These are phyloP conservation scores for Urocolius indicus DNA, from an alignment of 2,113 vertebrate species.

Conservation along the genomic window DNA sequence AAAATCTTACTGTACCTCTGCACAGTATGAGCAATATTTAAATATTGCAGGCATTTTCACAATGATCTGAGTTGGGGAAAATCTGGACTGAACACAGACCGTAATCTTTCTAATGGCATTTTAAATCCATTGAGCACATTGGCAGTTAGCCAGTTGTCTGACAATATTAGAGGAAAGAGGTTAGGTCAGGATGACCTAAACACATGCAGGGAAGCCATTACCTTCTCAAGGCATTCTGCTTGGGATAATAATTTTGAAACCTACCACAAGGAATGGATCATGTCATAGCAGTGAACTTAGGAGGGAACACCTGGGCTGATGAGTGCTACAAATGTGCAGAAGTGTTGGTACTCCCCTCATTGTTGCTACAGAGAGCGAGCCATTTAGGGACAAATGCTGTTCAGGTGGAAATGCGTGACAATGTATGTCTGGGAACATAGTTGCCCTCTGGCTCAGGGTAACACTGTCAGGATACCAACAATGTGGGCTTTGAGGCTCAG, in stretches of 20 bases:
- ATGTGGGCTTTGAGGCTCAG: neutral
- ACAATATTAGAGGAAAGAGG: neutral
- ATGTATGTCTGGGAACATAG: rapidly evolving
- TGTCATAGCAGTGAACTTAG: neutral
- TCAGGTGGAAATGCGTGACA: neutral
- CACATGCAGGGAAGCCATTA: neutral
- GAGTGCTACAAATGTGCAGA: neutral
- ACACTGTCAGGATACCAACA: neutral
- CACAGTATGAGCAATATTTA: neutral
- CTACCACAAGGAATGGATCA: neutral
- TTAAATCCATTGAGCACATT: neutral
- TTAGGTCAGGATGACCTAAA: conserved; percentile 49
- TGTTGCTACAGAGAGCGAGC: neutral
- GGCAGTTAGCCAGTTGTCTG: conserved; percentile 17
- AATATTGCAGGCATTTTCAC: conserved; percentile 25
- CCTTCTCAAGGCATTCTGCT: conserved; percentile 1
- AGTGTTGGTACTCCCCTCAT: neutral
- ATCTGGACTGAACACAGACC: neutral
- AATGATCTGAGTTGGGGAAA: neutral
- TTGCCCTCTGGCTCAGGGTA: neutral
- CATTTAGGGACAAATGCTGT: neutral
- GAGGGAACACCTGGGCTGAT: neutral
- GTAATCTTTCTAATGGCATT: conserved; percentile 10
- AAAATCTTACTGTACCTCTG: neutral
- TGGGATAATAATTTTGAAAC: neutral